Conservation (phyloP, 2,113 vertebrate genomes). For the Cryptotis parvus region DNA sequence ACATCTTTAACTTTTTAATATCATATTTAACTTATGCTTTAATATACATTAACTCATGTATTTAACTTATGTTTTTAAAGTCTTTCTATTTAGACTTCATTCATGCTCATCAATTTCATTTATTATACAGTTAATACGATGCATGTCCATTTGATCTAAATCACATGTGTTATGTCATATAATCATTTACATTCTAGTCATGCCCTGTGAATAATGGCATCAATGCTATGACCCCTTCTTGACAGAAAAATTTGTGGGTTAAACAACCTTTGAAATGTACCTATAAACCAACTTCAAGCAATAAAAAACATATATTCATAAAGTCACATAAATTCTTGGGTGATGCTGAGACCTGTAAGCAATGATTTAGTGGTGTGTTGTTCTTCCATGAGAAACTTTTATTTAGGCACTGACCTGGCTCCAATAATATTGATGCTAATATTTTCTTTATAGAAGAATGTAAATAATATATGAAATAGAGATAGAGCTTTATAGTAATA, state of each 20-base stretch:
- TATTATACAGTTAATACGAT: not conserved
- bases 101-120: not conserved
- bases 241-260: constrained; percentile 25
- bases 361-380: constrained; percentile 24
- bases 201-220: constrained; percentile 13
- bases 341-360: not conserved
- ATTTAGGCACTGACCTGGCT: not conserved
- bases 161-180: not conserved
- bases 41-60: not conserved
- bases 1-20: no score
- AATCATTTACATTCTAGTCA: constrained; percentile 10
- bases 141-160: not conserved
- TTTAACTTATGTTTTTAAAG: not conserved
- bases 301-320: constrained; percentile 55
- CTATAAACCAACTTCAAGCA: constrained; percentile 51
- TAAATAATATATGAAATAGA: not conserved
- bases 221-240: not conserved
- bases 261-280: constrained; percentile 29
- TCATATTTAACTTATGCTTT: no score
- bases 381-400: constrained; percentile 25
- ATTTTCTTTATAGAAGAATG: not conserved
- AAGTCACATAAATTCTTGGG: constrained; percentile 47
- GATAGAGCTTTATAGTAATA: not conserved
- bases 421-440: not conserved
- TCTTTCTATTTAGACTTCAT: not conserved